Conservation (phyloP, 2,888 invertebrate species). For the Drosophila pegasa region DNA sequence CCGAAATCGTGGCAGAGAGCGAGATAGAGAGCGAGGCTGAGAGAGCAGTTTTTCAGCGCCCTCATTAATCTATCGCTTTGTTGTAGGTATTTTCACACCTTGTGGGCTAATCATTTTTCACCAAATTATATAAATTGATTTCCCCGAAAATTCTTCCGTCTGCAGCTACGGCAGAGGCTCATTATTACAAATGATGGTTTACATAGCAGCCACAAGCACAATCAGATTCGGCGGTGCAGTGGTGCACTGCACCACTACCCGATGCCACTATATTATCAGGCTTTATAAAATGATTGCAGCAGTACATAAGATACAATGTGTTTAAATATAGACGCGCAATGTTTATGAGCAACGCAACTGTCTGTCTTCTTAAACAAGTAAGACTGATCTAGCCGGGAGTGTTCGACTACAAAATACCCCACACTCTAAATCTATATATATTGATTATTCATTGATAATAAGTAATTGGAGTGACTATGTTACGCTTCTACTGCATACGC, state of each 20-base stretch:
- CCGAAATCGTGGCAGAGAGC: slow-evolving; percentile 3
- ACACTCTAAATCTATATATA: too few species aligned
- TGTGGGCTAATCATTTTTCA: slow-evolving; percentile 56
- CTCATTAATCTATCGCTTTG: slow-evolving; percentile 59
- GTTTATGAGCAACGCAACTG: slow-evolving; percentile 37
- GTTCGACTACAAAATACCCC: background rate
- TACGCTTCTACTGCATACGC: too few species aligned
- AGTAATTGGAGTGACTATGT: too few species aligned
- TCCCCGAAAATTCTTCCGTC: slow-evolving; percentile 22
- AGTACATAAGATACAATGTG: slow-evolving; percentile 28
- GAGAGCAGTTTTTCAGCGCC: slow-evolving; percentile 52
- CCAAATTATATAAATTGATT: slow-evolving; percentile 57
- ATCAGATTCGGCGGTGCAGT: slow-evolving; percentile 9
- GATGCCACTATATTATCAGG: slow-evolving; percentile 43
- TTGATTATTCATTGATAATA: too few species aligned
- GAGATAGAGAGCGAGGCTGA: background rate
- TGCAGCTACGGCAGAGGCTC: slow-evolving; percentile 11
- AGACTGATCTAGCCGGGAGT: background rate
- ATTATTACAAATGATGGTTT: slow-evolving; percentile 46
- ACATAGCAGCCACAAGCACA: slow-evolving; percentile 12
- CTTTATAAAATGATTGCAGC: slow-evolving; percentile 59
- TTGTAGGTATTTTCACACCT: slow-evolving; percentile 79
- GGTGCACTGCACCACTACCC: slow-evolving; percentile 13
- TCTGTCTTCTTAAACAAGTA: slow-evolving; percentile 2
- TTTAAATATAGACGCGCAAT: slow-evolving; percentile 58